Evolutionary conservation across 64 coral and sea anemone species (phyloP).

Genomic region (Anthopleura sola): DNA sequence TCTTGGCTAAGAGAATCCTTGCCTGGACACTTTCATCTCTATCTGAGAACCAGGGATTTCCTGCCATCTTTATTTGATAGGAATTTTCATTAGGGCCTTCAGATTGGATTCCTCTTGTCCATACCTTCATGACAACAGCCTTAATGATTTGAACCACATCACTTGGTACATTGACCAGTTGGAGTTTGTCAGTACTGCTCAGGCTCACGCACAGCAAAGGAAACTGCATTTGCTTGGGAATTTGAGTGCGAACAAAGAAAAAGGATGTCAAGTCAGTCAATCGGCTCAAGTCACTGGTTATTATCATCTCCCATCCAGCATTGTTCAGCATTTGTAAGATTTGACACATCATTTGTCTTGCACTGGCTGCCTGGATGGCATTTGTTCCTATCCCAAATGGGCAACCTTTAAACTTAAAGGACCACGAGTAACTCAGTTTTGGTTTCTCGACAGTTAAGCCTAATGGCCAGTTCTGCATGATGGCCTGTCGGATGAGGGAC

Average conservation of each 20-base stretch:
- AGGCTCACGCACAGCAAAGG: constrained; percentile 55
- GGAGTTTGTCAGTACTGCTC: constrained; percentile 52
- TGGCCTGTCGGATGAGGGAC: constrained; percentile 26
- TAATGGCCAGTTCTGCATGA: constrained; percentile 32
- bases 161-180: constrained; percentile 41
- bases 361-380: background rate
- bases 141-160: constrained; percentile 38
- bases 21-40: constrained; percentile 41
- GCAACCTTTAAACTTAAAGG: constrained; percentile 23
- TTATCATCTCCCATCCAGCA: constrained; percentile 45
- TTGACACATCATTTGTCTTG: constrained; percentile 30
- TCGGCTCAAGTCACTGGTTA: constrained; percentile 30
- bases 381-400: constrained; percentile 31
- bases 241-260: constrained; percentile 13
- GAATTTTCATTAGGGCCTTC: constrained; percentile 15
- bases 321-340: constrained; percentile 29
- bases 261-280: constrained; percentile 33
- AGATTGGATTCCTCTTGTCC: constrained; percentile 49
- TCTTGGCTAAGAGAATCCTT: constrained; percentile 28
- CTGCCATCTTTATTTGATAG: constrained; percentile 46
- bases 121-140: constrained; percentile 21
- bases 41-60: constrained; percentile 45
- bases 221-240: background rate
- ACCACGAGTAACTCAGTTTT: background rate
- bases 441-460: constrained; percentile 43